These are phyloP conservation scores for Bujurquina vittata DNA, from an alignment of 2,113 vertebrate genomes.

Conservation along the genomic window DNA sequence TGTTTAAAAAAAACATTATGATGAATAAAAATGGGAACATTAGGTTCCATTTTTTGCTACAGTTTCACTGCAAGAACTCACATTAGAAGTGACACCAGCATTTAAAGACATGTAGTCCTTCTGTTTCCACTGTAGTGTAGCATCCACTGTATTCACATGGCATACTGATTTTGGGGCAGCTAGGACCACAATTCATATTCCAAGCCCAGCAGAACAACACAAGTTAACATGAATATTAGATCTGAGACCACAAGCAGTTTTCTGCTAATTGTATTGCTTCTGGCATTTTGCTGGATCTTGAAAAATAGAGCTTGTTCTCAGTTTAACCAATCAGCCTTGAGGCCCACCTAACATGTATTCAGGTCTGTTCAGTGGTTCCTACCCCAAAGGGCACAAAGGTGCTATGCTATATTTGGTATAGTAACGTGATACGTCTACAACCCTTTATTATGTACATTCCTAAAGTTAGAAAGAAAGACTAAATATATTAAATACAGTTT, in stretches of 20 bases:
- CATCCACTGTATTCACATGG: not conserved
- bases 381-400: not conserved
- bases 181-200: not conserved
- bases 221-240: not conserved
- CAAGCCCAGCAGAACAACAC: not conserved
- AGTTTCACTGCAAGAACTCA: not conserved
- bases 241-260: not conserved
- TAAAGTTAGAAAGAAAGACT: not conserved
- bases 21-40: too few relatives aligned
- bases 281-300: not conserved
- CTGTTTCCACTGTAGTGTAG: too few relatives aligned
- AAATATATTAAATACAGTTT: not conserved
- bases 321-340: too few relatives aligned
- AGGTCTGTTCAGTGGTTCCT: too few relatives aligned
- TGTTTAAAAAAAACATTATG: too few relatives aligned
- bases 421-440: not conserved
- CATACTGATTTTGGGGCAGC: not conserved
- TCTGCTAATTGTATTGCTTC: not conserved
- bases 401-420: not conserved
- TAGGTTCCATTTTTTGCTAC: too few relatives aligned
- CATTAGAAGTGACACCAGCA: too few relatives aligned
- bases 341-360: too few relatives aligned
- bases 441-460: not conserved
- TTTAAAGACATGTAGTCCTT: not conserved
- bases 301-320: too few relatives aligned